Evolutionary conservation across 2,113 vertebrate species (phyloP), one percentile per base, ranked within the genome.

Genomic region (Falcunculus frontatus): DNA sequence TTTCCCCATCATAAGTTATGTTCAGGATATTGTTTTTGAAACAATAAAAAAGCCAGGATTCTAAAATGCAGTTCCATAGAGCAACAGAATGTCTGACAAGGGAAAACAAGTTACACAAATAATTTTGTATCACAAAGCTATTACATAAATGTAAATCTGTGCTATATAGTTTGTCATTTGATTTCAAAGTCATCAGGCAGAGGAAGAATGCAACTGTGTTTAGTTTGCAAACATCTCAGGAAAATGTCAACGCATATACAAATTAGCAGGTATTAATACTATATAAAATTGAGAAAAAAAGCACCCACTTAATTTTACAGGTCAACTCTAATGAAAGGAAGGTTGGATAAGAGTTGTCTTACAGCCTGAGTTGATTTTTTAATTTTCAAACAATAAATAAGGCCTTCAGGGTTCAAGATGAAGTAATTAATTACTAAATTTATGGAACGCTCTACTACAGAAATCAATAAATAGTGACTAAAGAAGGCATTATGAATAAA

Each of bases 391-490:
- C n/a, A 85, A 63, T 79, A 90, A 89, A 72, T 74, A 93, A 60
- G 22, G 41, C 60, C 60, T 75, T 76, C 49, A 55, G 65, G 26
- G 69, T 64, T 93, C 72, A 90, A 91, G 69, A 83, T 62, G 69
- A 92, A 70, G 56, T 85, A 87, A 94, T 84, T 92, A 9, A 60
- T 87, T 63, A 79, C 6, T 39, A 74, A 59, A 79, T 87, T 87
- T 85, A 90, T 87, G 72, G 47, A 89, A 93, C 25, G 49, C 4
- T 76, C 25, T 29, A 46, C 25, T 77, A 47, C 2, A 69, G 39
- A 89, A 94, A 94, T 97, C 76, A 84, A 91, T 94, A 95, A 94
- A 63, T 13, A 85, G 16, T 41, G 30, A 70, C 56, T 46, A 67
- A 90, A 87, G 73, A 57, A 70, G 33, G 30, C 41, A 94, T 55